Base-by-base conservation (phyloP, 1,140 invertebrate species). In the Trinorchestia longiramus region DNA sequence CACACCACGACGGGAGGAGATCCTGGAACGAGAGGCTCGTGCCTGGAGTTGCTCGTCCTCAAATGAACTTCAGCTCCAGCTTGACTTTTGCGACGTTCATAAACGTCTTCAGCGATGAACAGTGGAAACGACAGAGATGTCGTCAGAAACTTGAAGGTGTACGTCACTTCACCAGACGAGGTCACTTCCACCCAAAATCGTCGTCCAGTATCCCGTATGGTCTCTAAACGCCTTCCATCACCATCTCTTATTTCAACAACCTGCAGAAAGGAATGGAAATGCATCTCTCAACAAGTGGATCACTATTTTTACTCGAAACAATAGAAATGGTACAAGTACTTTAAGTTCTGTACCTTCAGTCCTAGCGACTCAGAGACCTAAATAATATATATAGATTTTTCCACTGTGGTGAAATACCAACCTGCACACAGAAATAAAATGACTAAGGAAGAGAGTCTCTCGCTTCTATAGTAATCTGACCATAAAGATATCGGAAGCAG, bases 71-170 rank as follows among this genome's bases (percentile, higher is more conserved):
- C 92, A 41, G 96, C 44, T 4, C 95, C 96, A 23, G 53, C 42
- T 6, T 53, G 57, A 43, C 96, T 57, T n/a, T 42, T 94, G 47
- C 62, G 95, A 57, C 96, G 95, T 87, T 96, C 96, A 87, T 96
- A 96, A n/a, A 96, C 95, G 40, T 96, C 96, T 19, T 96, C 95
- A 19, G 92, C 62, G 11, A 96, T 62, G 41, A 94, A 77, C 28
- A 96, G 88, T 19, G 96, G 96, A 53, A 96, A 96, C 40, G 92
- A 92, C 42, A 96, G 57, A 17, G 96, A 96, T 53, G 95, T 96
- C 43, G 95, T 95, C 41, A 96, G 92, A 91, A 96, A 96, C 95
- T 96, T 96, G 44, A 96, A 43, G 23, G 95, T 95, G 47, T 96
- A 96, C 0, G 96, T 91, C n/a, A 95, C 87, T 45, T 94, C 92